Base-by-base conservation (phyloP, 1,140 invertebrate species). In the Psilanteris sp. region DNA sequence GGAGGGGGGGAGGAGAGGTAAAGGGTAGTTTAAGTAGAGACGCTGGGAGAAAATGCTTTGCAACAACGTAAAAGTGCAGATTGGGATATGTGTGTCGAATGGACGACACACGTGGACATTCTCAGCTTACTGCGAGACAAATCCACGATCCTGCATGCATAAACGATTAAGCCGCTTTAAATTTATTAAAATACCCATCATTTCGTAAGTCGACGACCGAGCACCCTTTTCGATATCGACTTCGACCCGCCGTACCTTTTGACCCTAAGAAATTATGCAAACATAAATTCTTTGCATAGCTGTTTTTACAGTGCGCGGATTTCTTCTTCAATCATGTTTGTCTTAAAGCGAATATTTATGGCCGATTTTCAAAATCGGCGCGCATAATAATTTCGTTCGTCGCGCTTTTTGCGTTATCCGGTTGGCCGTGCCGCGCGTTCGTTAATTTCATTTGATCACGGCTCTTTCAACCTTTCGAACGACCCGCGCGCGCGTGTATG, bases 111-210 rank as follows among this genome's bases (percentile, higher is more conserved):
- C 85, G 85, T 88, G 87, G 86, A 87, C 85, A 86, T 87, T 88
- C 85, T 87, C 85, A 87, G 86, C 83, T 87, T 87, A 87, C 83
- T 77, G 73, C 87, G 86, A 83, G 86, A 87, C 86, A 87, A 88
- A 88, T 88, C 86, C 83, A 77, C 81, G 85, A 86, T 87, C 81
- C 85, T 87, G 85, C 86, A 87, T 87, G 87, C 86, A 88, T 88
- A 88, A 88, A 81, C 83, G 83, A 88, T 88, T 86, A 84, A 87
- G 83, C 84, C 78, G 86, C 82, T 84, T 81, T 83, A 88, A 85
- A 88, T 87, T 87, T 88, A 88, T 87, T 85, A 87, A 88, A 88
- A 87, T 83, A 79, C 85, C 75, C 81, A 81, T 87, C 83, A 86
- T 85, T 83, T 84, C 77, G 67, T 57, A 71, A 77, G 67, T 80